Base-by-base conservation (phyloP, 1,140 invertebrate species). In the Ceratina japonica region DNA sequence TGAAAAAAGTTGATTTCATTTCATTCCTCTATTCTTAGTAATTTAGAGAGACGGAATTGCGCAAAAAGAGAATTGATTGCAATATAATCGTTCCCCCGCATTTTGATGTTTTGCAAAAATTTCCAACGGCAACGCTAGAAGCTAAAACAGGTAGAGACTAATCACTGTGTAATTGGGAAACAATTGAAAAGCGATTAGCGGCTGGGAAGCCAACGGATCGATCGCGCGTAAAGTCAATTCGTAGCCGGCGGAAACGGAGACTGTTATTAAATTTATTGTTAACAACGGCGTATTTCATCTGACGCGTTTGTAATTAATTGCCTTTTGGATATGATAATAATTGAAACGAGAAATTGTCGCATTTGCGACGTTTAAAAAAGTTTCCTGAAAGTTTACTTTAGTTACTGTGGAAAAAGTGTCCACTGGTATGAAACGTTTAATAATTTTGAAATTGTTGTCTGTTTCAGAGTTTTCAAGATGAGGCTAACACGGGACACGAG, bases 391-490 rank as follows among this genome's bases (percentile, higher is more conserved):
- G 15, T 54, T 5, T 54, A 4, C 52, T 54, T 54, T 16, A n/a
- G 12, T 15, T 18, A 12, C 18, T 18, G 52, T 16, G 2, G 3
- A 4, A 16, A 16, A 12, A 54, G 10, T 44, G 10, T 44, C 37
- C 10, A 3, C 10, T 44, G 1, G 37, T 44, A 7, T 10, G 5
- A 44, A 44, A 44, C 10, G 10, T 44, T 44, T 44, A 44, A 44
- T 7, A 8, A 44, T 44, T 10, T 10, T 7, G 1, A 44, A 44
- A 3, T 7, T 10, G 1, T 44, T 73, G 69, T 20, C 16, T 66
- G 65, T 84, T 81, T 51, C 80, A 88, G 87, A 56, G 75, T 83
- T 0, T 88, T 86, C 73, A 87, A 87, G 77, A 85, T 88, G 83
- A 79, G 82, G 22, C 82, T 88, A 3, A 79, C 74, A 2, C 83